Conservation (phyloP, 1,140 invertebrate species). For the Drosophila sechellia region DNA sequence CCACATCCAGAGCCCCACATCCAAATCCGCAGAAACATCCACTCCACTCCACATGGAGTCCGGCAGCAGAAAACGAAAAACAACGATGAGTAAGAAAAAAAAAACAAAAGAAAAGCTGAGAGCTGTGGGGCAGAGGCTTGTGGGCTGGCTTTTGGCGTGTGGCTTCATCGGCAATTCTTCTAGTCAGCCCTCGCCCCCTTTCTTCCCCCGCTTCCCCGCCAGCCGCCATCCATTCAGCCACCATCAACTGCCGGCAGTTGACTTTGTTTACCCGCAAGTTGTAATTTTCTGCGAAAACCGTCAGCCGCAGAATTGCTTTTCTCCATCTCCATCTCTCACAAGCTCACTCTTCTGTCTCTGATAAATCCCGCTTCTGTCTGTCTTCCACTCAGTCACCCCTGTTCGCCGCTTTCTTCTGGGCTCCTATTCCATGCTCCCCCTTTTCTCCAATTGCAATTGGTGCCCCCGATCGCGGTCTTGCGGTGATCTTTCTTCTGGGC, state of each 20-base stretch:
- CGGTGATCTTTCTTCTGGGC: conserved; percentile 45
- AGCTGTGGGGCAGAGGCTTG: conserved; percentile 18
- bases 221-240: neutral
- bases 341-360: conserved; percentile 49
- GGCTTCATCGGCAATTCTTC: conserved; percentile 54
- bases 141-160: conserved; percentile 67
- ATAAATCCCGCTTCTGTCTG: conserved; percentile 79
- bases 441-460: conserved; percentile 36
- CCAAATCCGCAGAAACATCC: conserved; percentile 5
- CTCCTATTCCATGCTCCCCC: neutral
- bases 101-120: neutral
- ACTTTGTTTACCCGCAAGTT: conserved; percentile 82
- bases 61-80: conserved; percentile 12
- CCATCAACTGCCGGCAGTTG: conserved; percentile 51
- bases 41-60: conserved; percentile 41
- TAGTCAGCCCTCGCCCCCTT: conserved; percentile 1
- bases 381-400: conserved; percentile 22
- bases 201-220: neutral
- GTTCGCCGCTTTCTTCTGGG: conserved; percentile 5
- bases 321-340: conserved; percentile 19
- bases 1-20: conserved; percentile 69
- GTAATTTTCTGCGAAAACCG: conserved; percentile 80
- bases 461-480: conserved; percentile 41
- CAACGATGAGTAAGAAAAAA: conserved; percentile 7
- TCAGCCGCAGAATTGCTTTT: conserved; percentile 79